Percentiles rank a stretch among this genome's conserved stretches.
Evolutionary conservation across 2,113 vertebrate species (phyloP).

Genomic region (Chauna torquata): DNA sequence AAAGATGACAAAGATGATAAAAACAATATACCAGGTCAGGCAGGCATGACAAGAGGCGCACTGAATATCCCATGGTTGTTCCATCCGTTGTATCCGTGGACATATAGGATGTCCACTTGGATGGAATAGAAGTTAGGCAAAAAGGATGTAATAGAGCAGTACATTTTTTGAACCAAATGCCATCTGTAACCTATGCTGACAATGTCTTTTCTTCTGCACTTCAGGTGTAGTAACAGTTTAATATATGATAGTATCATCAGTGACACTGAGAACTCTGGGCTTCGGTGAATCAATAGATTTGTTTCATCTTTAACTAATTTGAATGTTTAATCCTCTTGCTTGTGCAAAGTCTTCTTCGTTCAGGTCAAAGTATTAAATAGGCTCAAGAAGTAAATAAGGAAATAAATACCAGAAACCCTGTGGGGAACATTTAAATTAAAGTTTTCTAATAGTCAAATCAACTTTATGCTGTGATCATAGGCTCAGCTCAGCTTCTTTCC

Average conservation of each 20-base stretch:
- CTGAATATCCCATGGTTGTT: neutral
- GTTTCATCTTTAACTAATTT: slow-evolving; percentile 48
- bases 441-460: slow-evolving; percentile 50
- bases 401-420: slow-evolving; percentile 16
- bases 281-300: neutral
- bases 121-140: neutral
- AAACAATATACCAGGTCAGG: neutral
- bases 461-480: neutral
- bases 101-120: neutral
- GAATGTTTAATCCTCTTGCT: slow-evolving; percentile 28
- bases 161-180: neutral
- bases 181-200: neutral
- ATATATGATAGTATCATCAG: neutral
- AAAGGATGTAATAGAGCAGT: neutral
- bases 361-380: slow-evolving; percentile 56
- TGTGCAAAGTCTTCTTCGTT: slow-evolving; percentile 23
- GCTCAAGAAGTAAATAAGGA: slow-evolving; percentile 53
- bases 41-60: neutral
- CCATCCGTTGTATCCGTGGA: too few relatives aligned
- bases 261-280: neutral
- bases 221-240: neutral
- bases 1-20: neutral
- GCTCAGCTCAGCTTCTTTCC: neutral
- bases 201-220: neutral
- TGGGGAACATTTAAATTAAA: slow-evolving; percentile 42